Percentiles rank a stretch among this genome's conserved stretches.
Evolutionary conservation across 2,113 vertebrate species (phyloP).

Genomic region (Toxotes jaculatrix): DNA sequence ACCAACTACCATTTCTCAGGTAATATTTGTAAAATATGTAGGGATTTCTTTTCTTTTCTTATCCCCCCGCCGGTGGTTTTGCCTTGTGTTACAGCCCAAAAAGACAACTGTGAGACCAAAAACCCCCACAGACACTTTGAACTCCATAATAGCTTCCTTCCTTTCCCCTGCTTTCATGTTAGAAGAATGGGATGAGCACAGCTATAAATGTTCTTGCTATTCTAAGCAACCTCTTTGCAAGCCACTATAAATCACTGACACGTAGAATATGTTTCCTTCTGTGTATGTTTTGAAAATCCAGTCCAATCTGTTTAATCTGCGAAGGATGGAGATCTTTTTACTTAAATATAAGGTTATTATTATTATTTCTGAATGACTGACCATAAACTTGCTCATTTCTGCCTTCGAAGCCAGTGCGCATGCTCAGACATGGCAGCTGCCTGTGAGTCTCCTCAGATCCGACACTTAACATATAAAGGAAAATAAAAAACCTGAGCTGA

Average conservation of each 20-base stretch:
- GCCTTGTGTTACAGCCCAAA: background rate
- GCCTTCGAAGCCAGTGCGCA: conserved; percentile 22
- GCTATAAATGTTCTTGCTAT: conserved; percentile 15
- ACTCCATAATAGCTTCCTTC: conserved; percentile 57
- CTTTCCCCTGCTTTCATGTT: conserved; percentile 49
- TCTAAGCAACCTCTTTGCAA: conserved; percentile 12
- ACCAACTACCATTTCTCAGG: too few relatives aligned
- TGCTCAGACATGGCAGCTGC: conserved; percentile 57
- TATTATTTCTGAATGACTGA: background rate
- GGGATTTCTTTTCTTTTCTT: too few relatives aligned
- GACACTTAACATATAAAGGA: background rate
- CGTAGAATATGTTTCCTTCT: background rate
- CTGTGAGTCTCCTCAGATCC: background rate
- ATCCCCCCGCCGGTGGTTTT: background rate
- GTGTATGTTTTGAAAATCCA: background rate
- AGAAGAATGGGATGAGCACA: conserved; percentile 6
- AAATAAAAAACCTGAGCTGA: background rate
- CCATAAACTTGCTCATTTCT: background rate
- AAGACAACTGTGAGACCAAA: background rate
- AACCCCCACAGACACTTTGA: conserved; percentile 14
- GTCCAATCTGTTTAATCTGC: background rate
- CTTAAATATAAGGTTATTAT: background rate
- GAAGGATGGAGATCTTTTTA: too few relatives aligned
- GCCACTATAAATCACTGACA: background rate
- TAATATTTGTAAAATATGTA: too few relatives aligned